Evolutionary conservation across 2,888 invertebrate genomes (phyloP).

Genomic region (Drosophila rubida): DNA sequence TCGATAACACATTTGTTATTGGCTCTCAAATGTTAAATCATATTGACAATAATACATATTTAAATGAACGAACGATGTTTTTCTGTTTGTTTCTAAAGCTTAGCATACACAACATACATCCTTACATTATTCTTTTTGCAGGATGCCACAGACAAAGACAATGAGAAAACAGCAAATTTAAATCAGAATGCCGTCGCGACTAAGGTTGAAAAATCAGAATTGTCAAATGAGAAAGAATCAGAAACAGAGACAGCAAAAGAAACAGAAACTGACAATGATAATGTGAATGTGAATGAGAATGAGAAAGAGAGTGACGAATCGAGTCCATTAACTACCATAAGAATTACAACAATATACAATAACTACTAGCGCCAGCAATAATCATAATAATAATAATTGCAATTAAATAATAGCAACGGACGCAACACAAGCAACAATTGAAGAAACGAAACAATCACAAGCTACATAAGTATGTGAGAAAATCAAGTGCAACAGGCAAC

Average conservation of each 20-base stretch:
- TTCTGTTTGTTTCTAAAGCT: constrained; percentile 43
- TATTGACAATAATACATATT: neutral
- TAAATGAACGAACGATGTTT: constrained; percentile 2
- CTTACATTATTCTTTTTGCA: constrained; percentile 80
- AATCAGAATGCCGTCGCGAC: constrained; percentile 75
- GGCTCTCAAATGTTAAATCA: too few relatives aligned
- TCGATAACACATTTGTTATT: neutral
- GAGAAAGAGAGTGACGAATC: neutral
- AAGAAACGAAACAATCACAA: neutral
- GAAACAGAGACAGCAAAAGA: constrained; percentile 45
- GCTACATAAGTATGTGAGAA: neutral
- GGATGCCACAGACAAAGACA: constrained; percentile 84
- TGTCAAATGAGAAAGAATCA: constrained; percentile 25
- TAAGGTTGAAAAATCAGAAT: constrained; percentile 76
- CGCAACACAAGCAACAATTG: neutral
- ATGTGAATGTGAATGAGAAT: constrained; percentile 7
- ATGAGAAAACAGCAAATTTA: constrained; percentile 71
- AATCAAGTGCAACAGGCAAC: constrained; percentile 8
- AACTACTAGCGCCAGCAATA: neutral
- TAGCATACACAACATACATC: constrained; percentile 60
- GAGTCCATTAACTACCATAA: neutral
- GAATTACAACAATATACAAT: neutral
- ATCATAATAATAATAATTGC: neutral
- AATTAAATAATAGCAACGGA: neutral
- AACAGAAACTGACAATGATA: constrained; percentile 21